Base-by-base conservation (phyloP, 2,888 invertebrate genomes). In the Drosophila lacicola region DNA sequence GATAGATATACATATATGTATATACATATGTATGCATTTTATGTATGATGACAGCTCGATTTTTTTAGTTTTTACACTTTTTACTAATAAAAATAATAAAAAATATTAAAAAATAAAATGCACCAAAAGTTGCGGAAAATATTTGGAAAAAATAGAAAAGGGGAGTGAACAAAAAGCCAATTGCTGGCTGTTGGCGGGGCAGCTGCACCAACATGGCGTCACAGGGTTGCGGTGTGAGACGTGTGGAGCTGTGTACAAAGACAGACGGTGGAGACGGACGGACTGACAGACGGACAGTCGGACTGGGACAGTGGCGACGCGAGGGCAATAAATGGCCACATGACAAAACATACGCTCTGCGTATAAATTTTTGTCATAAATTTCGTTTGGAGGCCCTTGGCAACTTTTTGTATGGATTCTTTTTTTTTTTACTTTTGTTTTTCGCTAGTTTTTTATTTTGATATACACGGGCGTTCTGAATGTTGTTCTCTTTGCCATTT, bases 271-370 rank as follows among this genome's bases (percentile, higher is more conserved):
- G 25, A 29, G 25, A 36, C 36, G 13, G 49, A 37, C 25, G 36
- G 42, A 2, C 33, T 10, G 25, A 46, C 25, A 36, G 42, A 9
- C 13, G 21, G 42, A 56, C 54, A 10, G 44, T 19, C 42, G 46
- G 44, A 56, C 58, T 41, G 29, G 62, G 69, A 73, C 74, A 70
- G 50, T 61, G 69, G 61, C 72, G 69, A 70, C 65, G 47, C 69
- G 78, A 37, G 61, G 62, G 73, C 82, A 80, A 82, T 74, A 80
- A 82, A 88, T 87, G 88, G 87, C 71, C 78, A 79, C 70, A 84
- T 82, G 87, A 84, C 87, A 88, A 81, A 84, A 88, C 87, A 87
- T 88, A 87, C 87, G 87, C 73, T 88, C 73, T 60, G 68, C 79
- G 79, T 80, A 81, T 62, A 81, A 84, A 81, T 86, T 76, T 74